Base-by-base conservation (phyloP, 1,140 invertebrate genomes). In the Bombus breviceps region DNA sequence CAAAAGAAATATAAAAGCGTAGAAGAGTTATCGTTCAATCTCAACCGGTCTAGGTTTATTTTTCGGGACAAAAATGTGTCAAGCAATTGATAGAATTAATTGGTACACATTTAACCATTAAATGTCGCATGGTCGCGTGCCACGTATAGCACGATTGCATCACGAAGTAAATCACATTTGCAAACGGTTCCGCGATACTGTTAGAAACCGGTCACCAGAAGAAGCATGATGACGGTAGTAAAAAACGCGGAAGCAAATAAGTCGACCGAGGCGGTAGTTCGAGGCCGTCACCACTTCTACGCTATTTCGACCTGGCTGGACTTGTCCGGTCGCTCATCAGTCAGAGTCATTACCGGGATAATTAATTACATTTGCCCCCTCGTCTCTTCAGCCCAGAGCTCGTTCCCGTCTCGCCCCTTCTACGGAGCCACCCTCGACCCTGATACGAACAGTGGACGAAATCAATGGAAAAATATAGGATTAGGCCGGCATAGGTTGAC, bases 311-410 rank as follows among this genome's bases (percentile, higher is more conserved):
- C 93, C 93, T 92, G 92, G 93, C 94, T 93, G 94, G 94, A 95
- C 94, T 95, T 95, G 95, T 95, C 94, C 94, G 93, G 93, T 92
- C 94, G 94, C 94, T 95, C 95, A 95, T 95, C 95, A 95, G 95
- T 95, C 95, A 95, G 95, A 95, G 94, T 95, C 95, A 95, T 95
- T 95, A 95, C 95, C 91, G 94, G 94, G 94, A 95, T 95, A 95
- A 95, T 95, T 95, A 95, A 95, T 95, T 95, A 95, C 95, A 95
- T 95, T 95, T 94, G 92, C 92, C 92, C 75, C 93, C 93, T 93
- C 93, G 92, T 90, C 93, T 93, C 93, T 92, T 91, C 93, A 88
- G 83, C 81, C 86, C 85, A 59, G 47, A 89, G 82, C 81, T 85
- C 87, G 86, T 86, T 81, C 91, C 87, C 92, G 85, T 91, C 91